Evolutionary conservation across 2,888 invertebrate species (phyloP), one percentile per base, ranked within the genome.

Genomic region (Xylocampa areola): DNA sequence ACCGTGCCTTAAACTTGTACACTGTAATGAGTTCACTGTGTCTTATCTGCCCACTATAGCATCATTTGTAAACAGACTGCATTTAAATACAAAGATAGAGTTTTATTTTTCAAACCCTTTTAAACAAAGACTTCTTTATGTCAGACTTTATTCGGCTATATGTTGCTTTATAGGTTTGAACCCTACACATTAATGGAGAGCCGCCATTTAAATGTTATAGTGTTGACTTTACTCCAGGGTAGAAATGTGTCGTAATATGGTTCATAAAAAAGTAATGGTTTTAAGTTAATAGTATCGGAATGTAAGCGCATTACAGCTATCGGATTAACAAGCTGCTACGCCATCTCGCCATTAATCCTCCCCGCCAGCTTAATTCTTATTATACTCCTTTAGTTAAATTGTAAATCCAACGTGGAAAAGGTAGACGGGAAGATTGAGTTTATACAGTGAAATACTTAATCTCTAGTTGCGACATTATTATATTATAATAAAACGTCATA

Each of bases 221-320:
- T 63, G 59, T 63, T 41, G 44, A 36, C 40, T 47, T 59, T 47
- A 63, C 30, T 44, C 13, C 13, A 53, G 4, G 14, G 45, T 55
- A 40, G 44, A 64, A 64, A 50, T 45, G 48, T 43, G 39, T 37
- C 55, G 29, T 50, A 50, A 61, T 54, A 50, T 58, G 16, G 55
- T 51, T 16, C 30, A 49, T 64, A 54, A 64, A 68, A 51, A 45
- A 36, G 27, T 66, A 52, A 58, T 58, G 30, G 48, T 39, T 61
- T 62, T 39, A 50, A 62, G 45, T 66, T 68, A 62, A 67, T 55
- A 54, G 51, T 53, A 51, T 65, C 41, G 50, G 57, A 75, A 74
- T 69, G 68, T 76, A 76, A 78, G 66, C 72, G 65, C 64, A 68
- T 73, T 69, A 68, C 59, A 54, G 64, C 53, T 60, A 66, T 65